These are phyloP conservation scores for Rhorus exstirpatorius DNA, from an alignment of 2,888 invertebrate species.

Conservation along the genomic window DNA sequence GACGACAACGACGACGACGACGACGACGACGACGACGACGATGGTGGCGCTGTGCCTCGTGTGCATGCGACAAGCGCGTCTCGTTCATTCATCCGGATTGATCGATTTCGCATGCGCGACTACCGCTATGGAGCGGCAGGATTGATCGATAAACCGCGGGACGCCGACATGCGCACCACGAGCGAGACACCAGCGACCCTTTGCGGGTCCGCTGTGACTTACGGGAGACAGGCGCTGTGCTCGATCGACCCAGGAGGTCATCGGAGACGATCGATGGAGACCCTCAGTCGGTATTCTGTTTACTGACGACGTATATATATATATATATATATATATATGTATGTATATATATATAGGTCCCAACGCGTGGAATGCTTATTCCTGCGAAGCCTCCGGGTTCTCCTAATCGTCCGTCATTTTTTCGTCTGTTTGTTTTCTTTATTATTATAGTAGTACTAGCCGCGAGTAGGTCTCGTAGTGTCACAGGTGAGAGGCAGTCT, in stretches of 20 bases:
- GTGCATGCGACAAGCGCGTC: constrained; percentile 30
- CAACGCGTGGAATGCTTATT: constrained; percentile 46
- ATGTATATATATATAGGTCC: constrained; percentile 31
- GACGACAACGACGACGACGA: constrained; percentile 34
- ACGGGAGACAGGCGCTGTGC: constrained; percentile 8
- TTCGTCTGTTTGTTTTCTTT: constrained; percentile 41
- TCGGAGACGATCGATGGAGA: constrained; percentile 13
- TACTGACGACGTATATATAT: constrained; percentile 13
- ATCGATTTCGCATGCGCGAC: constrained; percentile 45
- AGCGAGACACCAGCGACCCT: constrained; percentile 24
- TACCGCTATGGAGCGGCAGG: constrained; percentile 10
- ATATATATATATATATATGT: constrained; percentile 39
- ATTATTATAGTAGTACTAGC: constrained; percentile 64
- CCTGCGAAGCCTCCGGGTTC: constrained; percentile 56
- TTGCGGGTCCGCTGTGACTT: constrained; percentile 4
- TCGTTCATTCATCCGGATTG: constrained; percentile 29
- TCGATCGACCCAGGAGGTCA: constrained; percentile 21
- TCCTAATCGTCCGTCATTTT: constrained; percentile 28
- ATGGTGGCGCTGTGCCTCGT: constrained; percentile 30
- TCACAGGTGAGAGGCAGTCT: constrained; percentile 82
- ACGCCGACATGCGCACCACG: constrained; percentile 23
- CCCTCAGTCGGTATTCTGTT: constrained; percentile 11
- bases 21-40: constrained; percentile 48
- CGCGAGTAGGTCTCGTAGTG: constrained; percentile 70
- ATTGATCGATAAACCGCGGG: constrained; percentile 39